These are phyloP conservation scores for Castor canadensis DNA, from an alignment of 2,113 vertebrate genomes.

Conservation along the genomic window DNA sequence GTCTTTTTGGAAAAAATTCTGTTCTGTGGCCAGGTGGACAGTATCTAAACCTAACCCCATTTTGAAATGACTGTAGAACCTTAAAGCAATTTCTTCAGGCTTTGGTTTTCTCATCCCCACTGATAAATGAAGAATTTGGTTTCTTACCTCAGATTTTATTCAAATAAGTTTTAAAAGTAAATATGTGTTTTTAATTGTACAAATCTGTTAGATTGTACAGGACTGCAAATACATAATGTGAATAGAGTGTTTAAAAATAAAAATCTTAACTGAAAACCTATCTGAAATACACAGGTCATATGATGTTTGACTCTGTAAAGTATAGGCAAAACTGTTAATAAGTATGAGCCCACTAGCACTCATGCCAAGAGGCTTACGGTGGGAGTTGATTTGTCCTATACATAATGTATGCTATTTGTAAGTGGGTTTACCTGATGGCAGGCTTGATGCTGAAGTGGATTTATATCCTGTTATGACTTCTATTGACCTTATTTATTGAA, in stretches of 20 bases:
- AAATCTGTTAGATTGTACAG: conserved; percentile 1
- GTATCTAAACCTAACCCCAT: background rate
- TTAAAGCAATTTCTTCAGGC: background rate
- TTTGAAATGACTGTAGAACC: background rate
- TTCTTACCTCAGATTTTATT: conserved; percentile 19
- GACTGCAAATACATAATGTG: background rate
- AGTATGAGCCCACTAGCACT: background rate
- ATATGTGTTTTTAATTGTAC: background rate
- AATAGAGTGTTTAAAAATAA: background rate
- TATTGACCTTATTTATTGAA: background rate
- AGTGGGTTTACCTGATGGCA: background rate
- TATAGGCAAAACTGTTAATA: background rate
- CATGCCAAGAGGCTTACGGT: background rate
- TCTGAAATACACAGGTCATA: background rate
- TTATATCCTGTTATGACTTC: background rate
- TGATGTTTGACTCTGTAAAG: background rate
- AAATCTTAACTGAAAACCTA: conserved; percentile 27
- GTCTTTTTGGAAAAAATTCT: background rate
- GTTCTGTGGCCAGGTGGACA: background rate
- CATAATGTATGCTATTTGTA: background rate
- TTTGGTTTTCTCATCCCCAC: background rate
- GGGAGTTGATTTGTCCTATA: too few relatives aligned
- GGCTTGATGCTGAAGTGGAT: background rate
- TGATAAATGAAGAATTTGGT: background rate
- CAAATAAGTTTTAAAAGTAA: background rate